Evolutionary conservation across 2,888 invertebrate species (phyloP), one percentile per base, ranked within the genome.

Genomic region (Phengaris arion): DNA sequence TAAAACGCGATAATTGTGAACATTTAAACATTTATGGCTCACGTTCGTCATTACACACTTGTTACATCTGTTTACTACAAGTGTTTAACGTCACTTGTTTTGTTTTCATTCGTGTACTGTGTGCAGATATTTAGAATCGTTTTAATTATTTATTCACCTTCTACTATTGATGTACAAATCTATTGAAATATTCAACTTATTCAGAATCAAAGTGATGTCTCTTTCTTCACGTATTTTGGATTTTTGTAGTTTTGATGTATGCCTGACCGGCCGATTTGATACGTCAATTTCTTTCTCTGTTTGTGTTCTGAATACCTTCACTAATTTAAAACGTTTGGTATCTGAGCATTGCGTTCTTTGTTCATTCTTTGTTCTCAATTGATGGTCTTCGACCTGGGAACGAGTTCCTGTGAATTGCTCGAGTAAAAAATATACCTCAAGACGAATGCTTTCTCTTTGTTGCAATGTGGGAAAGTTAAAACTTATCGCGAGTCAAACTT

Each of bases 331-430:
- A 22, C 64, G 35, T 64, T 64, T 35, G 64, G 22, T 64, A 64
- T 15, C 64, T 35, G 35, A 45, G 35, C 12, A 64, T 64, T 2
- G 64, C 64, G 64, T 35, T 64, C 64, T 35, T 64, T 64, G 35
- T 45, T 45, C 35, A 15, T 51, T 70, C 70, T 70, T 70, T 51
- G 51, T 70, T 15, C 51, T 70, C 70, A 51, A 70, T 70, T 70
- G 70, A 70, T 10, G 70, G 48, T 70, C 70, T 48, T 51, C 70
- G 70, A 70, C 70, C 70, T 51, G 51, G 51, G 48, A 51, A 70
- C 70, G 51, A 51, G 70, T 70, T 70, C 70, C 70, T 15, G 70
- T 48, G 70, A 64, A 64, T 64, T 64, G 13, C 6, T 10, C 10
- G 64, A 45, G 35, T 64, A 64, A 64, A 64, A 64, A 64, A 45